These are phyloP conservation scores for Cephus runcator DNA, from an alignment of 2,888 invertebrate genomes.

Conservation along the genomic window DNA sequence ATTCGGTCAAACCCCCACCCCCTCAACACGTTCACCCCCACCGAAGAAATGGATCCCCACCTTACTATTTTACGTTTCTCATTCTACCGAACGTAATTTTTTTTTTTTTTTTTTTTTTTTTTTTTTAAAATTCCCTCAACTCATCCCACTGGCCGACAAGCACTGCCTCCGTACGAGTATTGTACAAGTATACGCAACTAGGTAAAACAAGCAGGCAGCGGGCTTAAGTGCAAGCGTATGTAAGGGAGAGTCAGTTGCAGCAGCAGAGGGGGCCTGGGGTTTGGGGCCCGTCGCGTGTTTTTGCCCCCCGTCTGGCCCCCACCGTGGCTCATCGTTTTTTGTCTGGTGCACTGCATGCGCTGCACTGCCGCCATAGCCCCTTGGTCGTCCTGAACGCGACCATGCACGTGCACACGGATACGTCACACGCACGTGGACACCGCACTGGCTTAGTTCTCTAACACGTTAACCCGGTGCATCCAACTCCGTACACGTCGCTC, in stretches of 20 bases:
- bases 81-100: neutral
- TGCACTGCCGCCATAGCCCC: conserved; percentile 7
- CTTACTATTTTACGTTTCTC: neutral
- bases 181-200: neutral
- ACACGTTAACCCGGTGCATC: conserved; percentile 2
- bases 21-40: no score
- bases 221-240: conserved; percentile 11
- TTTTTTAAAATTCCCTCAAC: neutral
- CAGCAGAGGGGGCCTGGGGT: conserved; percentile 43
- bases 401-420: conserved; percentile 30
- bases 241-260: conserved; percentile 37
- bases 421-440: conserved; percentile 25
- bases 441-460: neutral
- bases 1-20: no score
- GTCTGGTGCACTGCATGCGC: conserved; percentile 49
- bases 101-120: neutral
- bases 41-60: neutral
- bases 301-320: conserved; percentile 59
- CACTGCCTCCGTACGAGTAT: neutral
- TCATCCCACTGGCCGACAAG: neutral
- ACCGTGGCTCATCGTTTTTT: conserved; percentile 56
- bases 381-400: conserved; percentile 8
- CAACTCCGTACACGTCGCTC: conserved; percentile 5
- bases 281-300: conserved; percentile 57
- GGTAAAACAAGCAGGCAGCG: conserved; percentile 1